These are phyloP conservation scores for Tetramorium alpestre DNA, from an alignment of 1,140 invertebrate genomes.

Conservation along the genomic window DNA sequence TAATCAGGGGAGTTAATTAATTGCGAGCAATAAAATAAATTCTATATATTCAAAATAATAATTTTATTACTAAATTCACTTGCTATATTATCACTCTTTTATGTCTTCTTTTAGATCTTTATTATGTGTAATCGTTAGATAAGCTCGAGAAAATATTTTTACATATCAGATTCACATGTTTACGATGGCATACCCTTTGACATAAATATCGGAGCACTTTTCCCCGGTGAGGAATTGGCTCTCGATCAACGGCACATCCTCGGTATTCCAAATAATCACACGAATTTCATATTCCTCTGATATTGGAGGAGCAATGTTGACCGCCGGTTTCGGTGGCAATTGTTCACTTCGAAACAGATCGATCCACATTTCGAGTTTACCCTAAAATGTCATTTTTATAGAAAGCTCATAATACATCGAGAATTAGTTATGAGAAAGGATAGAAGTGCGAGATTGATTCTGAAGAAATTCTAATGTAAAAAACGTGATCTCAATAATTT, in stretches of 20 bases:
- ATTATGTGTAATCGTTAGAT: not conserved
- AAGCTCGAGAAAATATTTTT: not conserved
- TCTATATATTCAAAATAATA: not conserved
- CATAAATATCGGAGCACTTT: constrained; percentile 94
- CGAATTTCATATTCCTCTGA: constrained; percentile 93
- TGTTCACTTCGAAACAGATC: constrained; percentile 93
- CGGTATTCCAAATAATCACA: constrained; percentile 93
- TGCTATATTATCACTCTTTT: not conserved
- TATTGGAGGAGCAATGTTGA: constrained; percentile 92
- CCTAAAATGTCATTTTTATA: constrained; percentile 85
- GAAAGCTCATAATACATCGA: not conserved
- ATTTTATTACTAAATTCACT: not conserved
- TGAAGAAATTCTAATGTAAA: not conserved
- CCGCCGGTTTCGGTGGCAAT: constrained; percentile 87
- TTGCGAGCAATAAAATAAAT: not conserved
- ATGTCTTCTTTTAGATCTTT: not conserved
- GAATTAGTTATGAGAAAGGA: too few species aligned
- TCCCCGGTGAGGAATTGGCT: constrained; percentile 92
- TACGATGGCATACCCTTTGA: constrained; percentile 90
- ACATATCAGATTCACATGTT: not conserved
- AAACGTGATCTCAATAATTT: not conserved
- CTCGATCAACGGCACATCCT: constrained; percentile 91
- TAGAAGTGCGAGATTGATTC: not conserved
- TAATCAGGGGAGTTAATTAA: not conserved
- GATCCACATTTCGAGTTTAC: constrained; percentile 96